A percentile compares a stretch with the other conserved stretches of the same genome.
These are phyloP conservation scores for Saiga tatarica DNA, from an alignment of 2,113 vertebrate genomes.

Conservation along the genomic window DNA sequence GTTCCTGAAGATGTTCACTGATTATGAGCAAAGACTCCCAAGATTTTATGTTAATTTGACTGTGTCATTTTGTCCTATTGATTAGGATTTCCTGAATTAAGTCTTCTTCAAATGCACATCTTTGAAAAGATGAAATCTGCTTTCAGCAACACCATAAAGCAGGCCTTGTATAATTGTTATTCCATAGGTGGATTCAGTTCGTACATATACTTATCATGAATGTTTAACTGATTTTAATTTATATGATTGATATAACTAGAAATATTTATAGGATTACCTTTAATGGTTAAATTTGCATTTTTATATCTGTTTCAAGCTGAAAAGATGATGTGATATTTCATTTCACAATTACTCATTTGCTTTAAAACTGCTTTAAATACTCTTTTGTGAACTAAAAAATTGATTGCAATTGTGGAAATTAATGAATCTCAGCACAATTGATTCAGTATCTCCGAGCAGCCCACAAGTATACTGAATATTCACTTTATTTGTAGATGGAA, in stretches of 20 bases:
- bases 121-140: not conserved
- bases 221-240: conserved; percentile 19
- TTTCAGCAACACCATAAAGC: not conserved
- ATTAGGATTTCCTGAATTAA: not conserved
- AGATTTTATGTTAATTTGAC: not conserved
- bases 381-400: not conserved
- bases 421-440: not conserved
- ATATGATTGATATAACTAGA: not conserved
- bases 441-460: not conserved
- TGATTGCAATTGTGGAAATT: not conserved
- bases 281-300: conserved; percentile 43
- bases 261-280: not conserved
- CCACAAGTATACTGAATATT: not conserved
- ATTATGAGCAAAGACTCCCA: not conserved
- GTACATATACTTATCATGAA: not conserved
- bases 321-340: not conserved
- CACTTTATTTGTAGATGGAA: not conserved
- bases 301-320: conserved; percentile 18
- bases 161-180: not conserved
- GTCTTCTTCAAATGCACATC: not conserved
- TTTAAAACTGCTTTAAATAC: conserved; percentile 27
- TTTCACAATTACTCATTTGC: not conserved
- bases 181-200: not conserved
- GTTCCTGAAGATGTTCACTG: not conserved
- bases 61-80: not conserved